Evolutionary conservation across 2,888 invertebrate genomes (phyloP), one percentile per base, ranked within the genome.

Genomic region (Caenorhabditis afra): DNA sequence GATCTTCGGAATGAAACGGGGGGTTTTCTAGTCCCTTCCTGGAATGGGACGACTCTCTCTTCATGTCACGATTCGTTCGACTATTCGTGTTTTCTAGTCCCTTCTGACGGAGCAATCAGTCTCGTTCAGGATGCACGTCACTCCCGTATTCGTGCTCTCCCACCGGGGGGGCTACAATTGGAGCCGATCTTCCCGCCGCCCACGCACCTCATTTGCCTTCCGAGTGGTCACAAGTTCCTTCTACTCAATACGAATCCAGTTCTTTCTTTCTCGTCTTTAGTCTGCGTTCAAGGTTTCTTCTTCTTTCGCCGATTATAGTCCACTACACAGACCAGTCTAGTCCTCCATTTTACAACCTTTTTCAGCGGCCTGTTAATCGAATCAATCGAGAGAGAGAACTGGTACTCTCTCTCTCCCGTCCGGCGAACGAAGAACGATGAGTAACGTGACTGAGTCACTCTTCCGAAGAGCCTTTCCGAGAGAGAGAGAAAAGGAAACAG

Each of bases 121-220:
- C 29, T 29, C 29, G 7, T 5, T 29, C 29, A 29, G 23, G 12
- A 29, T 16, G 16, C 23, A 52, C 52, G 52, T 52, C 52, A 52
- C 52, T 23, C 29, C 29, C 29, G 29, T 23, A 29, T 23, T 23
- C 49, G 49, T 49, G 49, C 49, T 49, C 49, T 22, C 49, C n/a
- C n/a, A n/a, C n/a, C n/a, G n/a, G n/a, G n/a, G n/a, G n/a, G 49
- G 14, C 49, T 49, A 49, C 49, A 49, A 22, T 20, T 10, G 10
- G 49, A 49, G 22, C 22, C 22, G 49, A 22, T 22, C 49, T 10
- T 29, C 20, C 22, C 47, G 5, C 47, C 47, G 5, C 47, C 47
- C 47, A 29, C 29, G 29, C 29, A 29, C 7, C 7, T 7, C 29
- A 3, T 29, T 29, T 3, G 3, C 29, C 29, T 29, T 7, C 29